Base-by-base conservation (phyloP, 2,113 vertebrate species). In the Chionodraco myersi region DNA sequence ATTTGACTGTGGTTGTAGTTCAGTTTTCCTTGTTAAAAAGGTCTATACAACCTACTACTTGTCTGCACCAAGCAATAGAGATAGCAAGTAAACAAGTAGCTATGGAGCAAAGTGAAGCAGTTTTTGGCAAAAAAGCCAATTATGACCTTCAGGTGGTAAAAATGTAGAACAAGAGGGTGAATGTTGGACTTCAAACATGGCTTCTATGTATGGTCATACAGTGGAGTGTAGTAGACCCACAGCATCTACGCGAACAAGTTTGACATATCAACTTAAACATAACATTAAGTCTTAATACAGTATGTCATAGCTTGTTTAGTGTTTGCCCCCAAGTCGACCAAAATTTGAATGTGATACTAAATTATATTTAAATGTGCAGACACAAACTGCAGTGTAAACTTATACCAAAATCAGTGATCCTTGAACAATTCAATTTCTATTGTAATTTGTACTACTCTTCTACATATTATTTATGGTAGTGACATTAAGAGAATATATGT, bases 401-500 rank as follows among this genome's bases (percentile, higher is more conserved):
- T 72, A 6, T 52, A 41, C 8, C 16, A 14, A 44, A 61, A 12
- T 49, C 71, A 53, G 54, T 49, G 21, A 76, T 23, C 21, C 15
- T 11, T 15, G 4, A 72, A 26, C 36, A 8, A 18, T 74, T 74
- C 2, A 69, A 36, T 12, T 18, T 56, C 14, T n/a, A 30, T 6
- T 62, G 11, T 54, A 63, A 66, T 61, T 41, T 23, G 36, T 13
- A 71, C 53, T 5, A 36, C 10, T 54, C 34, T 10, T 74, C n/a
- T 23, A 70, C 16, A 66, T 53, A 61, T 26, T 1, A 63, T 69
- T 76, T 47, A 14, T 56, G 10, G 47, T 23, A 26, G 23, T 54
- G 10, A 54, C 71, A 75, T 57, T 21, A 49, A 61, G 58, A 59
- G 54, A 74, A 68, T 47, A 26, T 13, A 73, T 52, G 34, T 57